Evolutionary conservation across 2,888 invertebrate species (phyloP).

Genomic region (Anodontia alba): DNA sequence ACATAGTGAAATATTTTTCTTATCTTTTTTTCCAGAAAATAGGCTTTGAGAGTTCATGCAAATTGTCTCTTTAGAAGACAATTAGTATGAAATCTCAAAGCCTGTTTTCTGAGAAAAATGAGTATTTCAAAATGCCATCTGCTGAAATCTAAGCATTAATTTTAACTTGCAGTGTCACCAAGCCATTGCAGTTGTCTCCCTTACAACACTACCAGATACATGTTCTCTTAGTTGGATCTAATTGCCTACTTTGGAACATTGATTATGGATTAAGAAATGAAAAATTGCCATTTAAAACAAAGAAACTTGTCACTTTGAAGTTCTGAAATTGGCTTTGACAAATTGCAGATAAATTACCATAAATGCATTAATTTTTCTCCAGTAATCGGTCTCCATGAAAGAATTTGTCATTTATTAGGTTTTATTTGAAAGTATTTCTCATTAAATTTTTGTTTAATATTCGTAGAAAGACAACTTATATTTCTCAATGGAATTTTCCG

Average conservation of each 20-base stretch:
- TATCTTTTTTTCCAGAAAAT: no score
- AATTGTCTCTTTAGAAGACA: no score
- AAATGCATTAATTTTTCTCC: constrained; percentile 18
- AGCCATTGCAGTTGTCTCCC: no score
- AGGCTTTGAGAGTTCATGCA: no score
- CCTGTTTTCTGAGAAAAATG: no score
- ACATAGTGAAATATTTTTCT: no score
- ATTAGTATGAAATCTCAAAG: no score
- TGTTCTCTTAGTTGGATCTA: no score
- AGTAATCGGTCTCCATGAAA: constrained; percentile 14
- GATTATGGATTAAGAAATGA: constrained; percentile 20
- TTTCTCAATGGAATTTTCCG: neutral
- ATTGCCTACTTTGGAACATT: constrained; percentile 5
- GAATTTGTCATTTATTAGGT: constrained; percentile 17
- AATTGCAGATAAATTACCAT: constrained; percentile 15
- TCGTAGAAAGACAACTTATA: neutral
- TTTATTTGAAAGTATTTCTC: constrained; percentile 18
- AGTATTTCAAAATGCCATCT: no score
- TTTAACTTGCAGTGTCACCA: no score
- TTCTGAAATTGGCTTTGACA: constrained; percentile 1
- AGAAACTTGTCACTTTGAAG: constrained; percentile 13
- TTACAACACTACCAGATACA: no score
- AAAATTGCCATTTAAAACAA: constrained; percentile 7
- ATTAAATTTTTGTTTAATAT: constrained; percentile 17
- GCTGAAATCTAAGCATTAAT: no score